A percentile compares a stretch with the other conserved stretches of the same genome.
Evolutionary conservation across 2,888 invertebrate genomes (phyloP).

Genomic region (Drosophila quinaria): DNA sequence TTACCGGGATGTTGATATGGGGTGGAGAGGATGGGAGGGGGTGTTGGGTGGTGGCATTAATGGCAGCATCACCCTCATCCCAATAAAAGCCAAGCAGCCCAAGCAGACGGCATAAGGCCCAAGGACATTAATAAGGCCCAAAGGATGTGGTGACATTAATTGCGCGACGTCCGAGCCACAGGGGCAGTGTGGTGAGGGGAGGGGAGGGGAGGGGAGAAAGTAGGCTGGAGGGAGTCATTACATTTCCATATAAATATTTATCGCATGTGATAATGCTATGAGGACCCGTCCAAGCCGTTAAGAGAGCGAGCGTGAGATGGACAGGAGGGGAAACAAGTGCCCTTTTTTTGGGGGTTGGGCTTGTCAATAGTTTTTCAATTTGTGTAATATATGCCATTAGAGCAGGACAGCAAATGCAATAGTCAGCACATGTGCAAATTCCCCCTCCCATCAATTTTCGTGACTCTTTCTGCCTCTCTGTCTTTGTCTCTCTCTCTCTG

Average conservation of each 20-base stretch:
- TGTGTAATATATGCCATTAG: slow-evolving; percentile 47
- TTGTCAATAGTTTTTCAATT: slow-evolving; percentile 81
- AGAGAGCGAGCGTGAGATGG: background rate
- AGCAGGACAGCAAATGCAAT: slow-evolving; percentile 50
- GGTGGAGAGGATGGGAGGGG: background rate
- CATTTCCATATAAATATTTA: slow-evolving; percentile 82
- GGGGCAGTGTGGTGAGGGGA: background rate
- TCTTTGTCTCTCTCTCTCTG: background rate
- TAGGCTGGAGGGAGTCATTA: slow-evolving; percentile 64
- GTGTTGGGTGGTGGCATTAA: slow-evolving; percentile 58
- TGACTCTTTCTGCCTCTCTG: background rate
- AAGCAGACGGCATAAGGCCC: slow-evolving; percentile 44
- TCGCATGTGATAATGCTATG: slow-evolving; percentile 78
- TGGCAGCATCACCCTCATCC: slow-evolving; percentile 42
- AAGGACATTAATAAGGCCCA: slow-evolving; percentile 82
- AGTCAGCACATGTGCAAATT: slow-evolving; percentile 59
- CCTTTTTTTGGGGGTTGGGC: slow-evolving; percentile 6
- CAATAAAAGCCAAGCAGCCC: background rate
- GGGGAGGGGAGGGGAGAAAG: background rate
- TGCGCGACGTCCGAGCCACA: slow-evolving; percentile 64
- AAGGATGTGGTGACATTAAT: slow-evolving; percentile 81
- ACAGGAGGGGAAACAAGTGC: background rate
- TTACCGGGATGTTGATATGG: slow-evolving; percentile 59
- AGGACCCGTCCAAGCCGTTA: slow-evolving; percentile 10
- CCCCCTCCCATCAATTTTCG: slow-evolving; percentile 2